Evolutionary conservation across 1,140 invertebrate genomes (phyloP), one percentile per base, ranked within the genome.

Genomic region (Brachionus calyciflorus): DNA sequence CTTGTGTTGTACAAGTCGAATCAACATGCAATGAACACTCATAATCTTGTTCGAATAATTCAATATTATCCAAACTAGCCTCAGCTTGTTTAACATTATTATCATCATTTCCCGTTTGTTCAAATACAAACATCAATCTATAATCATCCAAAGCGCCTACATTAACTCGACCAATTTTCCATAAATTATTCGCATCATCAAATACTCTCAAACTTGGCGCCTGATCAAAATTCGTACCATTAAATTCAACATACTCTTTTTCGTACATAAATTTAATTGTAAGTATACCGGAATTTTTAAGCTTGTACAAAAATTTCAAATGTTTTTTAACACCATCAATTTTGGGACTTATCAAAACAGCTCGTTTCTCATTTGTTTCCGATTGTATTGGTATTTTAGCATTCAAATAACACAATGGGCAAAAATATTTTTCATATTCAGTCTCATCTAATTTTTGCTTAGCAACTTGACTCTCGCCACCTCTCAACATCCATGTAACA

Each of bases 41-140:
- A 55, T 21, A 73, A 19, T 73, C 69, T 19, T 73, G 41, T 24
- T 73, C 46, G n/a, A 73, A 73, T 21, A 73, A n/a, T 40, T 73
- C 69, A 19, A 73, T 73, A 14, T 73, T 73, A 10, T 73, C 69
- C 46, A 73, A 73, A 41, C 46, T 55, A 19, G 44, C 69, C 17
- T 73, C 69, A 24, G 33, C 69, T n/a, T n/a, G 37, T 51, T 24
- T 40, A 12, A 41, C 19, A 3, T 33, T 28, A 21, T 41, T 33
- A 12, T 6, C 10, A 7, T n/a, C n/a, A n/a, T n/a, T n/a, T n/a
- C n/a, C n/a, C n/a, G 12, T 19, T 55, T 51, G 44, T 55, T 73
- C 69, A 5, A 73, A 51, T 7, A 73, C 46, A 44, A 65, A 65
- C 60, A 24, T 21, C 1, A 73, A 21, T 51, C 69, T 30, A 51